Base-by-base conservation (phyloP, 2,888 invertebrate species). In the Drosophila eohydei region DNA sequence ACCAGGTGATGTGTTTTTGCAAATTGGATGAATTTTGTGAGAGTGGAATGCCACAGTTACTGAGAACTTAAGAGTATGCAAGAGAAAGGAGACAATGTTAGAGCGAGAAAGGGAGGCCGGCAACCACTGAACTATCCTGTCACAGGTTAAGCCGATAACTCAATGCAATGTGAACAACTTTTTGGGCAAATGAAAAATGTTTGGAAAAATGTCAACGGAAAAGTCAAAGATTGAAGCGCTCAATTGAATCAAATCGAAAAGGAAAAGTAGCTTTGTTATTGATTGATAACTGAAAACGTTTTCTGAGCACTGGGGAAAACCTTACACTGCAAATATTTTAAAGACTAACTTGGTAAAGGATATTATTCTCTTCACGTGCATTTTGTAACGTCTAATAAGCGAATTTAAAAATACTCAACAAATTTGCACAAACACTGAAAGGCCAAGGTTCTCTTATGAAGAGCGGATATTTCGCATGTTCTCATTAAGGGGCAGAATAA, bases 21-120 rank as follows among this genome's bases (percentile, higher is more conserved):
- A 83, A 83, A 83, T 86, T 77, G 81, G 86, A 83, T 83, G 80
- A 81, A 72, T 61, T 71, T 65, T 74, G 67, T 68, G 55, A 57
- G 54, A 36, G 55, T 57, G 44, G 28, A 40, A 40, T 36, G 43
- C 32, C 36, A 16, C 51, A 40, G 28, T 4, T 21, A 26, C 21
- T 21, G 7, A 5, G 32, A 21, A 50, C 32, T 32, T 21, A 14
- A 34, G 32, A 54, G 28, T 40, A 26, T 26, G 21, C 14, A 28
- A 6, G 12, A 14, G 28, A 7, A 28, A n/a, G 0, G 38, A 12
- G 40, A 26, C 8, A 16, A 9, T 7, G 7, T 1, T 21, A 34
- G 12, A n/a, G 16, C 16, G n/a, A 2, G 12, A 3, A 8, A 4
- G 2, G 26, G 46, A 28, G 48, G 28, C 46, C 14, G 11, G 6